phyloP scores from a whole-genome alignment of 1,140 invertebrate genomes.

The Pteromalus puparum region DNA sequence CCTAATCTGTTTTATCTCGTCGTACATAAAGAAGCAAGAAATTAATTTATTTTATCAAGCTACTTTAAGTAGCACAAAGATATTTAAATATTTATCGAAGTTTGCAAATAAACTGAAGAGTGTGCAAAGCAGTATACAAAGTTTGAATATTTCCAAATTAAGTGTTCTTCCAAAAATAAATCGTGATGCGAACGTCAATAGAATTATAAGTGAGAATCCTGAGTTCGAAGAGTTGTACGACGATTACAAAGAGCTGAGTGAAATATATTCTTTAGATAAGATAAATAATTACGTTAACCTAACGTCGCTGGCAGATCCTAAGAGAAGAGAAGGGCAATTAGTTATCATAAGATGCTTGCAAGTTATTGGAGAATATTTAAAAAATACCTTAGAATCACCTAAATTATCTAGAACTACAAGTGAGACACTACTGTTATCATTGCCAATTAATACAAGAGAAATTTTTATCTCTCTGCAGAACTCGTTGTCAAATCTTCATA shows the following conservation, averaged over 20 bases:
- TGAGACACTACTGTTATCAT: constrained; percentile 15
- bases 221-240: constrained; percentile 25
- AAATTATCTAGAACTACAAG: constrained; percentile 11
- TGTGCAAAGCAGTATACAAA: neutral
- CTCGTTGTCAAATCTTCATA: neutral
- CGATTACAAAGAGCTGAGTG: constrained; percentile 24
- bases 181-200: neutral
- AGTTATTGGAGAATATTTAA: constrained; percentile 29
- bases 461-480: constrained; percentile 12
- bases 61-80: neutral
- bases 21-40: neutral
- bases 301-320: neutral
- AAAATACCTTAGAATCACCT: constrained; percentile 28
- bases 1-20: constrained; percentile 13
- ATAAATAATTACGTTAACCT: constrained; percentile 17
- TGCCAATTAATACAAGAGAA: constrained; percentile 23
- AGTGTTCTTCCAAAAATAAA: constrained; percentile 21
- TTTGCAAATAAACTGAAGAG: constrained; percentile 24
- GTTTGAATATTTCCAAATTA: neutral
- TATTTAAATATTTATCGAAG: constrained; percentile 1
- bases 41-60: constrained; percentile 33
- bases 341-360: constrained; percentile 11
- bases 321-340: constrained; percentile 25
- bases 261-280: constrained; percentile 25
- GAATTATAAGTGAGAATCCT: constrained; percentile 22